Conservation (phyloP, 1,140 invertebrate genomes). For the Zeugodacus cucurbitae region DNA sequence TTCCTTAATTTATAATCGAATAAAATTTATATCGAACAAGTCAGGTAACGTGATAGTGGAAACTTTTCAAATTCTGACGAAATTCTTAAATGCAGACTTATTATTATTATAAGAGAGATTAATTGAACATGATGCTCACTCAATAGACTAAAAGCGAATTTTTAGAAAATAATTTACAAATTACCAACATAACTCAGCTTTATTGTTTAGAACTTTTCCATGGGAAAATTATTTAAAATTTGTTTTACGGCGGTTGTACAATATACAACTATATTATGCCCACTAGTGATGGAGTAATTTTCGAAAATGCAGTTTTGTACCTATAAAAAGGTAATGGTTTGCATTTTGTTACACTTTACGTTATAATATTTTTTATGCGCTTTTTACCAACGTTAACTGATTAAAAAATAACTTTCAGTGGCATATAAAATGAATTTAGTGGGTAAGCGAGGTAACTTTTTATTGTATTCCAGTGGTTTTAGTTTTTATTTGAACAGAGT, state of each 20-base stretch:
- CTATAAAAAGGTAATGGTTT: neutral
- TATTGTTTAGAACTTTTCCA: neutral
- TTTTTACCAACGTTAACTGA: neutral
- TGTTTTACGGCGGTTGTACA: neutral
- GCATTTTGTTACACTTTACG: neutral
- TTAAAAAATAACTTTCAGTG: conserved; percentile 21
- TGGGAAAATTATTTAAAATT: neutral
- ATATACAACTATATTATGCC: neutral
- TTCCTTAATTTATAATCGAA: too few relatives aligned
- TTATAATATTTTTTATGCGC: neutral
- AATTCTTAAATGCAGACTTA: too few relatives aligned
- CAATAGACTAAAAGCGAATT: too few relatives aligned
- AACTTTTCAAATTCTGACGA: too few relatives aligned
- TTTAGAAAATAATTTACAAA: neutral
- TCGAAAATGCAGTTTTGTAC: neutral
- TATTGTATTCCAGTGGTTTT: neutral
- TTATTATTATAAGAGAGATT: too few relatives aligned
- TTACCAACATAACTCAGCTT: neutral
- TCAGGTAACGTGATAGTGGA: too few relatives aligned
- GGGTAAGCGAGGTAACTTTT: neutral
- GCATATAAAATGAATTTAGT: neutral
- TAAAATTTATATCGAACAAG: too few relatives aligned
- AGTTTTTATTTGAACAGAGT: neutral
- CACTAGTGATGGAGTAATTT: neutral
- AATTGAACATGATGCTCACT: too few relatives aligned